A percentile compares a stretch with the other conserved stretches of the same genome.
These are phyloP conservation scores for Crossocerus cetratus DNA, from an alignment of 2,888 invertebrate genomes.

Conservation along the genomic window DNA sequence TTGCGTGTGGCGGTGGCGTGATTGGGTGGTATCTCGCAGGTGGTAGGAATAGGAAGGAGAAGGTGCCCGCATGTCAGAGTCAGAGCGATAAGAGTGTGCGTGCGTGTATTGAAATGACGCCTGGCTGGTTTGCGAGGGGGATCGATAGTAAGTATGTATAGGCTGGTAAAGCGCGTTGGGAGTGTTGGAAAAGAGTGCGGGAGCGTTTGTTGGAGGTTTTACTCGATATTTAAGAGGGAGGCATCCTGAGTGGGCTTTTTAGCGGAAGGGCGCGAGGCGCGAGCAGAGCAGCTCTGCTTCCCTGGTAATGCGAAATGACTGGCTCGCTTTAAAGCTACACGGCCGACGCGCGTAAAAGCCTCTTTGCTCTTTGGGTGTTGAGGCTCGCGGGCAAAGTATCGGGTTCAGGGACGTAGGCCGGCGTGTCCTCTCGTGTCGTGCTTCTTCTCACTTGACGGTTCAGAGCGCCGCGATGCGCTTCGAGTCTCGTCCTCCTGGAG, in stretches of 20 bases:
- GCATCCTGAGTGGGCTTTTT: slow-evolving; percentile 53
- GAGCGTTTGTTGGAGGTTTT: slow-evolving; percentile 49
- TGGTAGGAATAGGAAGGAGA: too few species aligned
- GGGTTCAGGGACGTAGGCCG: slow-evolving; percentile 43
- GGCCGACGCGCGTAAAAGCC: slow-evolving; percentile 27
- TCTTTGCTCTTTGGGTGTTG: slow-evolving; percentile 32
- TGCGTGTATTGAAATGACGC: too few species aligned
- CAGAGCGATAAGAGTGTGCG: too few species aligned
- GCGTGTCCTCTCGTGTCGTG: not conserved
- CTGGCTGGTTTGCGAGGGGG: too few species aligned
- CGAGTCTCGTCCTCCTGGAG: too few species aligned
- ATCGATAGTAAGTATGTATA: too few species aligned
- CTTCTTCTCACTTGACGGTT: slow-evolving; percentile 6
- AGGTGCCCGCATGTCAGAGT: too few species aligned
- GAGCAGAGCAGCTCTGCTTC: slow-evolving; percentile 35
- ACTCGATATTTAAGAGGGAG: slow-evolving; percentile 52
- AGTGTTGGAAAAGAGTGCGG: slow-evolving; percentile 8
- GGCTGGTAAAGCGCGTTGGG: too few species aligned
- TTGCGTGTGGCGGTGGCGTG: not conserved
- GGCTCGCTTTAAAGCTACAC: slow-evolving; percentile 39
- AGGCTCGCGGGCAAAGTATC: slow-evolving; percentile 49
- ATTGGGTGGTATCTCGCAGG: too few species aligned
- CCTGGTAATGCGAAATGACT: slow-evolving; percentile 58
- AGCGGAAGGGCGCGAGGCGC: slow-evolving; percentile 46
- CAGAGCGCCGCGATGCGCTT: not conserved